Base-by-base conservation (phyloP, 2,888 invertebrate species). In the Caenorhabditis sp. region DNA sequence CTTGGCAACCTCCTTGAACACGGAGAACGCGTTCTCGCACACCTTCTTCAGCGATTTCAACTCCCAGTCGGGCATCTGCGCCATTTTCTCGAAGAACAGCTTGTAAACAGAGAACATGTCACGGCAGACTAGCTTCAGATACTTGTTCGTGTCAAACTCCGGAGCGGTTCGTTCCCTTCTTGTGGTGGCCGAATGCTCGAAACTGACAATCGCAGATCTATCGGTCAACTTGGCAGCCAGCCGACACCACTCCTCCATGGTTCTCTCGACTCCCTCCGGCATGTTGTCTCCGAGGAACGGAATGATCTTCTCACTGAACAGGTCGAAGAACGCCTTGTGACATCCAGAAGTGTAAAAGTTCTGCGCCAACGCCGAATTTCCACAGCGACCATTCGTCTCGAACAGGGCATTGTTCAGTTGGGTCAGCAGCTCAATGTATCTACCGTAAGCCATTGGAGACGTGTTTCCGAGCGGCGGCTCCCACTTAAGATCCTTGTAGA, bases 1-100 rank as follows among this genome's bases (percentile, higher is more conserved):
- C 24, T 70, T 69, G 2, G 68, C 72, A 9, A 86, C 86, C 50
- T 87, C 86, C n/a, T 85, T 85, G 74, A 83, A 85, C 22, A 87
- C 86, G 11, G 65, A 55, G 32, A 87, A 84, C n/a, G n/a, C n/a
- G n/a, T n/a, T n/a, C n/a, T n/a, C n/a, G n/a, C n/a, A n/a, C n/a
- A n/a, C n/a, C n/a, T 64, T 58, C 24, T 84, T 79, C 51, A 82
- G 64, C 15, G 61, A 53, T n/a, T 55, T 44, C 20, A 87, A 72
- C 47, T 85, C 83, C 26, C 51, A 64, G 22, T 74, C 58, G 8
- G 76, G 77, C 47, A 58, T 55, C 6, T 64, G 62, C 11, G 85
- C 67, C 53, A 74, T 72, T 53, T 74, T 79, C 15, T 82, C 74
- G 62, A 82, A 79, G 28, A 79, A 67, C 58, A 40, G 62, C 37